These are phyloP conservation scores for Ia io DNA, from an alignment of 2,113 vertebrate genomes.

Conservation along the genomic window DNA sequence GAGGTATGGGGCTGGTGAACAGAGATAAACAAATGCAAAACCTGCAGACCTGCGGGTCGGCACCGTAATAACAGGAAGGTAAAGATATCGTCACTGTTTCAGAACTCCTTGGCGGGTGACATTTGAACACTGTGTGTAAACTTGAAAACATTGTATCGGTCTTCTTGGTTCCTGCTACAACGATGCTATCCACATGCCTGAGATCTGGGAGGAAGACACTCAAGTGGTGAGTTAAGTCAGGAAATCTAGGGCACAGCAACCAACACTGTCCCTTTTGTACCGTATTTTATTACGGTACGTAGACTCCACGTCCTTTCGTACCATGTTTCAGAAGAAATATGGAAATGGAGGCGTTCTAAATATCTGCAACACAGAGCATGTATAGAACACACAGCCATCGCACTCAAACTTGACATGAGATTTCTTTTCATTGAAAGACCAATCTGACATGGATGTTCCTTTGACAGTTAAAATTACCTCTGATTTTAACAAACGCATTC, in stretches of 20 bases:
- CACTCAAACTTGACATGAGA: conserved; percentile 70
- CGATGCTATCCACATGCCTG: neutral
- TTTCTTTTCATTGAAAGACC: conserved; percentile 75
- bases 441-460: conserved; percentile 75
- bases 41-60: neutral
- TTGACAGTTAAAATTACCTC: conserved; percentile 78
- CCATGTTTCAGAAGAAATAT: conserved; percentile 55
- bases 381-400: conserved; percentile 51
- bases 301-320: neutral
- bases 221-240: neutral
- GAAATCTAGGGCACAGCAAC: conserved; percentile 57
- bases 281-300: neutral
- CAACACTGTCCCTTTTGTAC: conserved; percentile 42
- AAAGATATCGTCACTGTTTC: neutral
- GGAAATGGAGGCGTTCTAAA: conserved; percentile 61
- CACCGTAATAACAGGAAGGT: neutral
- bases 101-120: conserved; percentile 11
- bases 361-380: conserved; percentile 53
- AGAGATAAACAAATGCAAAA: conserved; percentile 21
- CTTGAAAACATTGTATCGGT: neutral
- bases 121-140: conserved; percentile 24
- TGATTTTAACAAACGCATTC: conserved; percentile 75
- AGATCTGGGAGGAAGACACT: neutral
- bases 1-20: neutral
- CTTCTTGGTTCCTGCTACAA: neutral